These are phyloP conservation scores for Ptychoptera contaminata DNA, from an alignment of 2,888 invertebrate species.

Conservation along the genomic window DNA sequence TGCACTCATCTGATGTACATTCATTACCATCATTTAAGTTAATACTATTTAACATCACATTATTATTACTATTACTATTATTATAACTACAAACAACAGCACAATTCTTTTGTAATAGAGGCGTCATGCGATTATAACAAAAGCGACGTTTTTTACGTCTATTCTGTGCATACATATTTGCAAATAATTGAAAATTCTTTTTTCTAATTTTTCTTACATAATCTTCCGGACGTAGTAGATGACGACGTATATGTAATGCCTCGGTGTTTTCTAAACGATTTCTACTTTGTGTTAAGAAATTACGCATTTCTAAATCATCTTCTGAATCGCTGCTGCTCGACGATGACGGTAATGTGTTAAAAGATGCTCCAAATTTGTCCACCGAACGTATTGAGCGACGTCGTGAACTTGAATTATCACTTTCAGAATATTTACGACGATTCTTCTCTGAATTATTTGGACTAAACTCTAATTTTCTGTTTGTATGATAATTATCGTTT, in stretches of 20 bases:
- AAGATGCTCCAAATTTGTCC: slow-evolving; percentile 20
- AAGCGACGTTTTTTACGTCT: too few relatives aligned
- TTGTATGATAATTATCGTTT: not conserved
- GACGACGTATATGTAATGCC: slow-evolving; percentile 28
- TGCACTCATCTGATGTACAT: too few relatives aligned
- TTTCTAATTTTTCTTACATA: slow-evolving; percentile 22
- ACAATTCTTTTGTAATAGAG: too few relatives aligned
- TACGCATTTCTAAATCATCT: slow-evolving; percentile 29
- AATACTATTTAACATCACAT: too few relatives aligned
- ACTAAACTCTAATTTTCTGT: slow-evolving; percentile 26
- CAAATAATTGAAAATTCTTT: too few relatives aligned
- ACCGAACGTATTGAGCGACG: slow-evolving; percentile 28
- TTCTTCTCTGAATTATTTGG: slow-evolving; percentile 28
- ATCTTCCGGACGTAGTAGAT: slow-evolving; percentile 30
- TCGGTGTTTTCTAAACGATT: slow-evolving; percentile 28
- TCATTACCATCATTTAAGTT: too few relatives aligned
- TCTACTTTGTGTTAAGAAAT: slow-evolving; percentile 25
- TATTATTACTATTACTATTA: too few relatives aligned
- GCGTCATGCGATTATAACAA: too few relatives aligned
- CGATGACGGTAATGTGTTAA: slow-evolving; percentile 26
- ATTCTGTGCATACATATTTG: too few relatives aligned
- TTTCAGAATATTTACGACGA: slow-evolving; percentile 25
- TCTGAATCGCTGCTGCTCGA: slow-evolving; percentile 28
- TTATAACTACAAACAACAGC: too few relatives aligned
- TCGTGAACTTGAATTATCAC: slow-evolving; percentile 23